These are phyloP conservation scores for Antheraea assamensis DNA, from an alignment of 2,888 invertebrate genomes.

Conservation along the genomic window DNA sequence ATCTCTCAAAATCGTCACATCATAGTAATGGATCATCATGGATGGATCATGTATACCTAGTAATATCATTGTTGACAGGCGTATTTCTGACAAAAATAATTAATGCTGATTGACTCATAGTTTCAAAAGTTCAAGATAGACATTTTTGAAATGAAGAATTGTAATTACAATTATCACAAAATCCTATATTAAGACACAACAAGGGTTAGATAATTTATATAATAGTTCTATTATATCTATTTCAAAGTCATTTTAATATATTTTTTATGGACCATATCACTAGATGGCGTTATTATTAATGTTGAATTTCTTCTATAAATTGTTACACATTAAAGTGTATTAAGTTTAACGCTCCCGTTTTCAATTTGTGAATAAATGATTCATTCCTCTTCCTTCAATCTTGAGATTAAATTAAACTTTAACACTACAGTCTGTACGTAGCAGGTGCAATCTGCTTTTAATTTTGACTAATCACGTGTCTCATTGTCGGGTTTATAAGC, in stretches of 20 bases:
- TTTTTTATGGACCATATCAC: too few relatives aligned
- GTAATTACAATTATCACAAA: background rate
- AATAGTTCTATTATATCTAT: too few relatives aligned
- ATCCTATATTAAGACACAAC: background rate
- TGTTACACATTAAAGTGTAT: background rate
- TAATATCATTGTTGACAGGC: too few relatives aligned
- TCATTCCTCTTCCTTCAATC: slow-evolving; percentile 16
- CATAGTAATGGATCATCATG: too few relatives aligned
- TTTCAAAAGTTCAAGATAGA: too few relatives aligned
- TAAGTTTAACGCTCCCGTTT: background rate
- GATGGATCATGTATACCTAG: too few relatives aligned
- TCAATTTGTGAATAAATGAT: slow-evolving; percentile 4
- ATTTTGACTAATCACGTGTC: slow-evolving; percentile 16
- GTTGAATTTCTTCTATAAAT: too few relatives aligned
- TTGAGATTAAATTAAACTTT: slow-evolving; percentile 10
- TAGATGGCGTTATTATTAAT: too few relatives aligned
- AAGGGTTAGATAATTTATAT: background rate
- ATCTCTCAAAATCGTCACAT: too few relatives aligned
- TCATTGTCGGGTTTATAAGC: background rate
- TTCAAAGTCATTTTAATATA: too few relatives aligned
- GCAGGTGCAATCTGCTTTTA: slow-evolving; percentile 14
- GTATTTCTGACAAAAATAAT: too few relatives aligned
- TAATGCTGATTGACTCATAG: too few relatives aligned
- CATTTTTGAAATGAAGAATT: background rate
- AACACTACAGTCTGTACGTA: background rate